phyloP scores from a whole-genome alignment of 2,113 vertebrate genomes.

The Perca fluviatilis region DNA sequence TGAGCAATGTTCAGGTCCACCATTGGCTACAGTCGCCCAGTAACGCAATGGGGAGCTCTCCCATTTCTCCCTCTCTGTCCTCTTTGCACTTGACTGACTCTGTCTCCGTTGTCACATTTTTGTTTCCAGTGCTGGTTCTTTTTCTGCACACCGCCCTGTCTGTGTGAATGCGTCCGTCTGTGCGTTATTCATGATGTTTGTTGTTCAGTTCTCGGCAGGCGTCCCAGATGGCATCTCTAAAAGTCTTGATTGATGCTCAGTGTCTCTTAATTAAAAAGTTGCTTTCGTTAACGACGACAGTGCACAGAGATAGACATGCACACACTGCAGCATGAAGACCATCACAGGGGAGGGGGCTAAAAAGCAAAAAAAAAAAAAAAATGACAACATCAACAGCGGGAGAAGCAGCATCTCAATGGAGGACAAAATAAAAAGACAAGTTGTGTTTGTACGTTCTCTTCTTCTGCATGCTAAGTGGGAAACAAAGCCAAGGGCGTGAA shows the following conservation, averaged over 20 bases:
- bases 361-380: constrained; percentile 45
- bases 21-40: constrained; percentile 15
- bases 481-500: constrained; percentile 75
- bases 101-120: constrained; percentile 44
- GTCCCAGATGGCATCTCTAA: constrained; percentile 83
- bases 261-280: constrained; percentile 86
- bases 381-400: constrained; percentile 61
- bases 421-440: constrained; percentile 73
- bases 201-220: constrained; percentile 75
- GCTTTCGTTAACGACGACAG: constrained; percentile 71
- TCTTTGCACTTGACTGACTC: constrained; percentile 57
- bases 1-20: constrained; percentile 11
- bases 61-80: background rate
- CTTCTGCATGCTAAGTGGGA: constrained; percentile 73
- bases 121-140: constrained; percentile 22
- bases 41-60: constrained; percentile 16
- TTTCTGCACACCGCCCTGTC: constrained; percentile 30
- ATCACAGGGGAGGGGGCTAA: constrained; percentile 53
- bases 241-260: constrained; percentile 84
- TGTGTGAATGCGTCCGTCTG: constrained; percentile 44
- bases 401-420: constrained; percentile 62
- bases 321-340: constrained; percentile 32
- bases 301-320: constrained; percentile 33
- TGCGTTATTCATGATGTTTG: constrained; percentile 79
- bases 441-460: constrained; percentile 61